Base-by-base conservation (phyloP, 1,140 invertebrate species). In the Arion vulgaris region DNA sequence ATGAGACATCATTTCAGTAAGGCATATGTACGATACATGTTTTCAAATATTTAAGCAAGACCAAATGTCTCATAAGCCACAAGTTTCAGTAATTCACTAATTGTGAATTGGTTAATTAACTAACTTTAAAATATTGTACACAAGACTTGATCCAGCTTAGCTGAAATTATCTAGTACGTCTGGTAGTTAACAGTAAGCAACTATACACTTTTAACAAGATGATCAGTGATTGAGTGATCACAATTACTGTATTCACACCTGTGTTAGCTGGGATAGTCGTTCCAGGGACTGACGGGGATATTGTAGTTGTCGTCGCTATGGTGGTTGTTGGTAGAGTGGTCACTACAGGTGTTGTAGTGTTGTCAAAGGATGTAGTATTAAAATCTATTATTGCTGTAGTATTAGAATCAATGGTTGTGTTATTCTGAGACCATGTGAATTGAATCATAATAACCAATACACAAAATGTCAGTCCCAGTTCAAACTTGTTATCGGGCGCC, bases 401-500 rank as follows among this genome's bases (percentile, higher is more conserved):
- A 57, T 45, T 66, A 39, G 36, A 0, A 28, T 53, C 51, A 45
- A 81, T 73, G 0, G 74, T 83, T 28, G 51, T 26, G 68, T 38
- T 15, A 32, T 0, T 5, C 28, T 74, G 62, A 81, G 13, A 41
- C 57, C 28, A 19, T 13, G 69, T 77, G 39, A 15, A 73, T 38
- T 23, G 5, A 13, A 28, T 23, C 23, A 66, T 80, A 73, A 0
- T 69, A 39, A 39, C 36, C 7, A 71, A 68, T 72, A 75, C 49
- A 36, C 39, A 81, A 1, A 72, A 53, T 32, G 80, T 51, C 23
- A 81, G 57, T 49, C 19, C 23, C n/a, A 11, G 68, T 32, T 32
- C 39, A 57, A 53, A 76, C 84, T 81, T 76, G 84, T 83, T 84
- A 74, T 49, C 85, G 69, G 82, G 85, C 85, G 87, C 87, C 87